Evolutionary conservation across 2,888 invertebrate genomes (phyloP).

Genomic region (Lissocephala sabroskyi): DNA sequence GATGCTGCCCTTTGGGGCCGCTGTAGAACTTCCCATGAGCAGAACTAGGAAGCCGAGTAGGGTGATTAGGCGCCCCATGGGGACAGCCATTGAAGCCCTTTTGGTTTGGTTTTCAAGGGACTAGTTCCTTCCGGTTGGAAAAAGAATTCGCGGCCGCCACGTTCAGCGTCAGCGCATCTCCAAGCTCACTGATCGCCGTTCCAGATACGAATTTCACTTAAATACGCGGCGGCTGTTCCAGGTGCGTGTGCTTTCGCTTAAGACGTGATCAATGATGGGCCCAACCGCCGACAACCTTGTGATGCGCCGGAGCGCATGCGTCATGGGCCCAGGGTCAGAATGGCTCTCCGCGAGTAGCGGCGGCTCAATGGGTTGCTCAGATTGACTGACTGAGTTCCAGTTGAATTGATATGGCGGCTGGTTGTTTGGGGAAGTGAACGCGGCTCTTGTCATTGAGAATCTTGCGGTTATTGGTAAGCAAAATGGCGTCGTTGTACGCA

Average conservation of each 20-base stretch:
- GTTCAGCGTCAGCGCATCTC: conserved; percentile 23
- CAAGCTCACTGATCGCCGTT: conserved; percentile 24
- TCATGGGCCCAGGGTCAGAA: background rate
- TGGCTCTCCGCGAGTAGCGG: no score
- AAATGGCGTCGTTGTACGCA: no score
- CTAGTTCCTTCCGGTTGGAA: background rate
- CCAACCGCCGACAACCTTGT: conserved; percentile 1
- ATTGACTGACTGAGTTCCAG: no score
- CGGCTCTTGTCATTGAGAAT: no score
- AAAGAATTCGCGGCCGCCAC: background rate
- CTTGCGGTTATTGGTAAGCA: no score
- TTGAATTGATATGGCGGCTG: no score
- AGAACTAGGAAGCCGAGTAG: no score
- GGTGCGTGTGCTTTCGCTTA: conserved; percentile 5
- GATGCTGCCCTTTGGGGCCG: background rate
- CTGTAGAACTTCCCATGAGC: background rate
- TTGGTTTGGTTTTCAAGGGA: background rate
- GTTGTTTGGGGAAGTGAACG: no score
- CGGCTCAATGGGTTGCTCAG: no score
- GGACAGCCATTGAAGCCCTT: background rate
- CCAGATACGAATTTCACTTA: conserved; percentile 17
- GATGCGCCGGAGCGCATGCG: background rate
- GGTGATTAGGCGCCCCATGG: no score
- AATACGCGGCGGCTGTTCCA: conserved; percentile 17
- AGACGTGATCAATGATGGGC: conserved; percentile 2